Evolutionary conservation across 2,888 invertebrate species (phyloP).

Genomic region (Rhingia campestris): DNA sequence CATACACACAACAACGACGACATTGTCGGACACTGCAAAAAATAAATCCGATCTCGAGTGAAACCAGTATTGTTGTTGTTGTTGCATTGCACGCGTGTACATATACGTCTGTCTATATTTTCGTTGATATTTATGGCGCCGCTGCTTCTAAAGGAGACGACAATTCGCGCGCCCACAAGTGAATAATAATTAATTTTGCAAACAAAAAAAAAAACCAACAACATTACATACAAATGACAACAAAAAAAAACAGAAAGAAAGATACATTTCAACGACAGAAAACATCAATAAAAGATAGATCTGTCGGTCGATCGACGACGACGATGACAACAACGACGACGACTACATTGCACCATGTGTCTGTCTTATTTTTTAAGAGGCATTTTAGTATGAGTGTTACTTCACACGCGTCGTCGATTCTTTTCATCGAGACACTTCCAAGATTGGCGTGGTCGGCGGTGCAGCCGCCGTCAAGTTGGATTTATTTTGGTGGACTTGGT

Average conservation of each 20-base stretch:
- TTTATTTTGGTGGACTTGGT: constrained; percentile 69
- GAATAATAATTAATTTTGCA: constrained; percentile 69
- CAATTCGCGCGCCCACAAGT: constrained; percentile 72
- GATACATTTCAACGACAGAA: constrained; percentile 13
- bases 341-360: constrained; percentile 34
- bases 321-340: constrained; percentile 7
- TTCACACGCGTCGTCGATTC: constrained; percentile 60
- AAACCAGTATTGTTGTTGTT: background rate
- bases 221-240: too few relatives aligned
- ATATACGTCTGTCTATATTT: constrained; percentile 30
- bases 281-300: constrained; percentile 53
- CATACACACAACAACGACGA: constrained; percentile 19
- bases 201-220: constrained; percentile 10
- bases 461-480: constrained; percentile 31
- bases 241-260: background rate
- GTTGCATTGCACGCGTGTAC: constrained; percentile 11
- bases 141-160: constrained; percentile 70
- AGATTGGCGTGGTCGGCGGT: constrained; percentile 67
- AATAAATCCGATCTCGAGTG: constrained; percentile 29
- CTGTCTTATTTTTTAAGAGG: background rate
- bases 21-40: constrained; percentile 39
- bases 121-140: constrained; percentile 62
- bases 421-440: constrained; percentile 63
- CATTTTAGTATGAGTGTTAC: constrained; percentile 45
- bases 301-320: constrained; percentile 20